Evolutionary conservation across 1,140 invertebrate species (phyloP).

Genomic region (Diorhabda carinulata): DNA sequence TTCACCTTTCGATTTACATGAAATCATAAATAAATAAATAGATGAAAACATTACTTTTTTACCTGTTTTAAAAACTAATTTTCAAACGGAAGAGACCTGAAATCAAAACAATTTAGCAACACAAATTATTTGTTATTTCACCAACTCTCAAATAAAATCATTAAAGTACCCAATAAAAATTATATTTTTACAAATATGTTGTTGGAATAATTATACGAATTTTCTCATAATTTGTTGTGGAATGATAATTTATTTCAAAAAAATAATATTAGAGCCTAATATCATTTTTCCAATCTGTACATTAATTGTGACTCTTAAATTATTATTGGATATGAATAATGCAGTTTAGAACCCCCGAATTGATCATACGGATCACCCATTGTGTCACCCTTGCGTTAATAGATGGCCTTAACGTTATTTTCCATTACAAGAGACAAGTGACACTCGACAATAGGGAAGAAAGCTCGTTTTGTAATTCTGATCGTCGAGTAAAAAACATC

Average conservation of each 20-base stretch:
- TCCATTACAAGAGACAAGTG: slow-evolving; percentile 32
- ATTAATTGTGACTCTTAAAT: not conserved
- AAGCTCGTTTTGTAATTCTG: slow-evolving; percentile 30
- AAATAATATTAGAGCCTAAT: not conserved
- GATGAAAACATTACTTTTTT: no score
- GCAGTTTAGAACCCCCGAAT: not conserved
- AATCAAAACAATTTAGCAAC: no score
- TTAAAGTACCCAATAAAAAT: no score
- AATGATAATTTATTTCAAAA: not conserved
- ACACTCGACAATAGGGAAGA: slow-evolving; percentile 25
- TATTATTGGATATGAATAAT: not conserved
- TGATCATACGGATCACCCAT: slow-evolving; percentile 2
- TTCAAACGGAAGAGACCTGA: no score
- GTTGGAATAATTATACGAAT: no score
- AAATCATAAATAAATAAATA: no score
- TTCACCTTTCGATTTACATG: no score
- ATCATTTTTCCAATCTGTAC: not conserved
- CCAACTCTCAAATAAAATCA: no score
- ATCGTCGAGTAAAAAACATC: slow-evolving; percentile 31
- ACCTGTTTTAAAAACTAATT: no score
- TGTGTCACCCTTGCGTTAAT: slow-evolving; percentile 19
- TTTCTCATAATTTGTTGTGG: not conserved
- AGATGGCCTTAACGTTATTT: slow-evolving; percentile 32
- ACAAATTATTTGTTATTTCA: no score
- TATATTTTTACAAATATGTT: no score